Evolutionary conservation across 2,113 vertebrate genomes (phyloP), one percentile per base, ranked within the genome.

Genomic region (Cebus imitator): DNA sequence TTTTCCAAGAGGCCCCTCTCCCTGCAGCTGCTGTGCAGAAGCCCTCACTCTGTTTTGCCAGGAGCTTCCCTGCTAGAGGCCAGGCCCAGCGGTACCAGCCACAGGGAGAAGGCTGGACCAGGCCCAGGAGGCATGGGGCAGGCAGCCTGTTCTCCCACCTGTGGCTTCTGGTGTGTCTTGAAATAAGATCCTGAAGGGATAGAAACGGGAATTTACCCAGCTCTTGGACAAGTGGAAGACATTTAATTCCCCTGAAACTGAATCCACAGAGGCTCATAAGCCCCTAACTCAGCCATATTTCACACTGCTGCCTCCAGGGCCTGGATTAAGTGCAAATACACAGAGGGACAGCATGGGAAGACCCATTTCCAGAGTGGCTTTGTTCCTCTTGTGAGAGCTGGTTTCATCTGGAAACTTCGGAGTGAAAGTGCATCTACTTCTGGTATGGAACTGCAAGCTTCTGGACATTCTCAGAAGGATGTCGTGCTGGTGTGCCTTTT

Each of bases 381-480:
- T 64, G 13, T 35, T 58, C 66, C 8, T 81, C 80, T 58, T 43
- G 1, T 32, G 7, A 17, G 17, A 48, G 48, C 27, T 14, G 16
- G 10, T 40, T 84, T 82, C 50, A 18, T 48, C 68, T 79, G 35
- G 61, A 92, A 88, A 81, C 45, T 70, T n/a, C 30, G 1, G 14
- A 52, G 50, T 79, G 35, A 79, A 61, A 87, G 68, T 48, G 3
- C 81, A n/a, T 92, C 20, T 86, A 8, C 92, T 75, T 96, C n/a
- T 75, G 73, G 40, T 21, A 35, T 80, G 64, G 78, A 76, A 14
- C 14, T 48, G 2, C 40, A 52, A n/a, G 57, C 55, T 88, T 68
- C 50, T 43, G 23, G 73, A 30, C 21, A 55, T 43, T 27, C 30
- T 89, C 30, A 64, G 73, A 4, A 35, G n/a, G 21, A 11, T 0